Evolutionary conservation across 2,888 invertebrate genomes (phyloP).

Genomic region (Flexamia atlantica): DNA sequence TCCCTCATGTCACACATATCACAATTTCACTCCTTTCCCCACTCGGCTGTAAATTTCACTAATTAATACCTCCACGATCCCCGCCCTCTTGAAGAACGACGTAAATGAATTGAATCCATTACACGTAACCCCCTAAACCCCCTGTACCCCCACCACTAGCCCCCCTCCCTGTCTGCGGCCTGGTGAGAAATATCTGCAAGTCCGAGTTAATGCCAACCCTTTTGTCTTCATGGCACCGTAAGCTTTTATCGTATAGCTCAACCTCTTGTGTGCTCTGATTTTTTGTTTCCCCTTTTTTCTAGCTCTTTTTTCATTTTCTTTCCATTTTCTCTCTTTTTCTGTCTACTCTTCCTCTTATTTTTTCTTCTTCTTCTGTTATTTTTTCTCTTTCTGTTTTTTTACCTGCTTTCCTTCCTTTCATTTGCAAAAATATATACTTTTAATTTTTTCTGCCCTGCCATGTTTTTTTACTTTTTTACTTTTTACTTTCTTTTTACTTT

Average conservation of each 20-base stretch:
- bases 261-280: too few relatives aligned
- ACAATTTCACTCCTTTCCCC: not conserved
- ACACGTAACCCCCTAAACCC: not conserved
- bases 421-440: too few relatives aligned
- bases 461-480: too few relatives aligned
- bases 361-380: not conserved
- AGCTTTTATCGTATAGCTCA: not conserved
- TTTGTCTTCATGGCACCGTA: not conserved
- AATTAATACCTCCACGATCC: slow-evolving; percentile 15
- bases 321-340: not conserved
- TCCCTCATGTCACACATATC: too few relatives aligned
- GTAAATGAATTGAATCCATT: slow-evolving; percentile 33
- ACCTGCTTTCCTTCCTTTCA: too few relatives aligned
- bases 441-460: too few relatives aligned
- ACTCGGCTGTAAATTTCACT: slow-evolving; percentile 14
- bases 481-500: too few relatives aligned
- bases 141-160: not conserved
- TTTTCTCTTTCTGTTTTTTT: too few relatives aligned
- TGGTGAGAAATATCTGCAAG: slow-evolving; percentile 17
- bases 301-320: not conserved
- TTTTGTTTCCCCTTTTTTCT: too few relatives aligned
- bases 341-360: not conserved
- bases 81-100: slow-evolving; percentile 1
- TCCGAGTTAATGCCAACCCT: not conserved
- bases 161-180: not conserved